A percentile compares a stretch with the other conserved stretches of the same genome.
Conservation (phyloP, 2,888 invertebrate genomes). For the Sericinus montela region DNA sequence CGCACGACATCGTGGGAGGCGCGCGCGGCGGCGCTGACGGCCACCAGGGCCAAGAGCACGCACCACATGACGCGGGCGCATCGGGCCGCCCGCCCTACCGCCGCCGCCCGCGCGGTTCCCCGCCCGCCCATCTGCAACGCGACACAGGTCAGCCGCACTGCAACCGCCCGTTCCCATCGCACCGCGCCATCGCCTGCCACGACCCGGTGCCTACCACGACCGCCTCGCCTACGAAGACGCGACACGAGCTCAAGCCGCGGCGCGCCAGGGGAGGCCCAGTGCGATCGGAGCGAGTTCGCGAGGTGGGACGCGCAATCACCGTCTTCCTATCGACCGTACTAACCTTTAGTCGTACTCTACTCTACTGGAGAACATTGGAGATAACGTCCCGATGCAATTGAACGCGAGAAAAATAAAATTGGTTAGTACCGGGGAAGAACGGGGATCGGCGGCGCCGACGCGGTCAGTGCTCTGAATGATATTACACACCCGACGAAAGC, state of each 20-base stretch:
- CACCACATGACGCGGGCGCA: constrained; percentile 76
- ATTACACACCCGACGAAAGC: constrained; percentile 79
- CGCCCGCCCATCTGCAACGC: constrained; percentile 74
- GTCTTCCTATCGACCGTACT: constrained; percentile 58
- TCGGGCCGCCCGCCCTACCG: constrained; percentile 68
- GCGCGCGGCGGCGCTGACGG: constrained; percentile 72
- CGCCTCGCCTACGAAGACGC: constrained; percentile 34
- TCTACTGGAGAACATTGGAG: constrained; percentile 16
- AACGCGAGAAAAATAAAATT: constrained; percentile 51
- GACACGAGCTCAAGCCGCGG: constrained; percentile 50
- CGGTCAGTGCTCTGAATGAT: constrained; percentile 67
- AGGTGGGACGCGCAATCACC: constrained; percentile 54
- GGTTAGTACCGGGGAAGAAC: constrained; percentile 67
- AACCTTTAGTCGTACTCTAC: constrained; percentile 38
- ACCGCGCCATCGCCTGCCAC: constrained; percentile 57
- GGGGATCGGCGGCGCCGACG: constrained; percentile 61
- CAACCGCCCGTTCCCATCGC: constrained; percentile 67
- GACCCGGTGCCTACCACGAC: constrained; percentile 26
- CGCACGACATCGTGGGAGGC: constrained; percentile 83
- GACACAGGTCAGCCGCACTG: constrained; percentile 43
- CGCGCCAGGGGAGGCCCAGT: constrained; percentile 49
- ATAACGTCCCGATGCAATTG: background rate
- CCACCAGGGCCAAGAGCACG: constrained; percentile 79
- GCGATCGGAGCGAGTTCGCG: constrained; percentile 69
- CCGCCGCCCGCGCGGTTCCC: constrained; percentile 55